Evolutionary conservation across 2,888 invertebrate species (phyloP).

Genomic region (Clepsis dumicolana): DNA sequence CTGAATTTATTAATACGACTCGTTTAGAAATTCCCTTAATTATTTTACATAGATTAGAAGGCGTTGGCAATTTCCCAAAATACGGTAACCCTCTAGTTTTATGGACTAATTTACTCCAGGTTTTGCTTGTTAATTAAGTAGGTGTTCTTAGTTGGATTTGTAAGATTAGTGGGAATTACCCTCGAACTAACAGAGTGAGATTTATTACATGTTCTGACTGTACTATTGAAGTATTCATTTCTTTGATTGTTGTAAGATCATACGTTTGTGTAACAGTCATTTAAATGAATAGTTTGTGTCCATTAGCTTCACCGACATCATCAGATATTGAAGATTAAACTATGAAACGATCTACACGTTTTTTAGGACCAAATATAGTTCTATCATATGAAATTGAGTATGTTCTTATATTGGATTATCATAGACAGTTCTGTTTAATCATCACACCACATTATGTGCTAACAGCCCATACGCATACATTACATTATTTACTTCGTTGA

Average conservation of each 20-base stretch:
- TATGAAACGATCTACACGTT: background rate
- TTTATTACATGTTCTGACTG: slow-evolving; percentile 45
- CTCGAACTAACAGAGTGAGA: slow-evolving; percentile 55
- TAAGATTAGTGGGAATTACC: slow-evolving; percentile 45
- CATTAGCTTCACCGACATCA: slow-evolving; percentile 66
- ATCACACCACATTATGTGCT: slow-evolving; percentile 13
- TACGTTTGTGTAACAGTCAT: slow-evolving; percentile 40
- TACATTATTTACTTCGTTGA: background rate
- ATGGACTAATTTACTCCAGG: slow-evolving; percentile 15
- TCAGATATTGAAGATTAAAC: slow-evolving; percentile 37
- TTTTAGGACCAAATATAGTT: background rate
- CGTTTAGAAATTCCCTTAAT: slow-evolving; percentile 20
- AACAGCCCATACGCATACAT: slow-evolving; percentile 3
- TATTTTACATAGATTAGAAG: slow-evolving; percentile 19
- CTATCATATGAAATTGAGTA: background rate
- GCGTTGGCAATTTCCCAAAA: slow-evolving; percentile 19
- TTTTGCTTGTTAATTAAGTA: slow-evolving; percentile 9
- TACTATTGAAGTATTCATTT: slow-evolving; percentile 48
- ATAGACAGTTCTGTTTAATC: background rate
- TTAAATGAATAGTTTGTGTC: slow-evolving; percentile 54
- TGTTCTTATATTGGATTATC: background rate
- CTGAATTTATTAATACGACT: slow-evolving; percentile 26
- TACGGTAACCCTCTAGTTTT: slow-evolving; percentile 28
- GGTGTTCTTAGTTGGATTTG: slow-evolving; percentile 21
- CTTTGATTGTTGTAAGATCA: slow-evolving; percentile 41